phyloP scores from a whole-genome alignment of 2,113 vertebrate species.

The Okapia johnstoni region DNA sequence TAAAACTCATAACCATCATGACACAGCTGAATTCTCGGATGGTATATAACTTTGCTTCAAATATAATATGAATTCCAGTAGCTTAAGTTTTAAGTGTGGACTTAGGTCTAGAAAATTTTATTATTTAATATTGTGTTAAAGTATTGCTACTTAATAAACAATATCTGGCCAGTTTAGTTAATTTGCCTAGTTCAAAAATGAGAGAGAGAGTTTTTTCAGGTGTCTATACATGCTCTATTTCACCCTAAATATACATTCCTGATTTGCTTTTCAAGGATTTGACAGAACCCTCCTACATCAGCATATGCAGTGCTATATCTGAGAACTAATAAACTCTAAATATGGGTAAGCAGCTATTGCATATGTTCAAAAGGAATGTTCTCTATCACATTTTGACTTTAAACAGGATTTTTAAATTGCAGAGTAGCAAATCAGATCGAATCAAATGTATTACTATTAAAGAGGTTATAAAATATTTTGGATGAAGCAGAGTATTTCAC shows the following conservation, averaged over 20 bases:
- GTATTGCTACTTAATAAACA: background rate
- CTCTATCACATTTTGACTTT: background rate
- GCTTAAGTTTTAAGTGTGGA: conserved; percentile 10
- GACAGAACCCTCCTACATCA: background rate
- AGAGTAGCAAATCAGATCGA: background rate
- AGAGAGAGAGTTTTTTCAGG: background rate
- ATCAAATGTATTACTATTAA: background rate
- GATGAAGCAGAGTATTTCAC: background rate
- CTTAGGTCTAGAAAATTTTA: background rate
- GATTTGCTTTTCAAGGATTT: conserved; percentile 28
- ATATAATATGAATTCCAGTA: conserved; percentile 31
- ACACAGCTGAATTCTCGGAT: conserved; percentile 24
- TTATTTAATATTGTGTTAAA: background rate
- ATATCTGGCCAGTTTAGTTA: background rate
- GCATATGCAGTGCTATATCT: background rate
- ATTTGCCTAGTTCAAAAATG: conserved; percentile 13
- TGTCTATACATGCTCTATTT: background rate
- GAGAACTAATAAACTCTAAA: conserved; percentile 27
- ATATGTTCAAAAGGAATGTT: background rate
- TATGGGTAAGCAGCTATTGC: background rate
- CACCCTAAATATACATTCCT: background rate
- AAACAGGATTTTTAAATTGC: conserved; percentile 13
- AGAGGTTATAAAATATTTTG: conserved; percentile 9
- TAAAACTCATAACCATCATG: conserved; percentile 55
- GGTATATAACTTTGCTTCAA: background rate